phyloP scores from a whole-genome alignment of 2,888 invertebrate genomes.

The Allolobophora icterica region DNA sequence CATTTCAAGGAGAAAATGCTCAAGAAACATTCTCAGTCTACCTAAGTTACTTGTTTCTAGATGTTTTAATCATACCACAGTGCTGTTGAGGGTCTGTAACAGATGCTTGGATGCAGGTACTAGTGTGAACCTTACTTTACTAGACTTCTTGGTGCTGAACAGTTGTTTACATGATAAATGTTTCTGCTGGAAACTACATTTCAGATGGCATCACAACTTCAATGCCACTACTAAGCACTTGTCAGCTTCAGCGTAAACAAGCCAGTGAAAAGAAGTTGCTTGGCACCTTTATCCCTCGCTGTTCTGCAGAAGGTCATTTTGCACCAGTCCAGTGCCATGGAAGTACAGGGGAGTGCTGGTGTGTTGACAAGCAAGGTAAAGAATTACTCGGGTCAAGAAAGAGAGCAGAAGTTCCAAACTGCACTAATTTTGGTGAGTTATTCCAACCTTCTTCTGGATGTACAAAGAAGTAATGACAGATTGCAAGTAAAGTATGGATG shows the following conservation, averaged over 20 bases:
- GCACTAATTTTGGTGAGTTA: not conserved
- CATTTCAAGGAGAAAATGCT: no score
- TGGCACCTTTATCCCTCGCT: slow-evolving; percentile 33
- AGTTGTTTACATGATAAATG: not conserved
- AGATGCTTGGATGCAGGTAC: no score
- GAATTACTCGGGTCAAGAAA: slow-evolving; percentile 36
- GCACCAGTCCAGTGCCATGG: slow-evolving; percentile 40
- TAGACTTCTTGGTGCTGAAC: not conserved
- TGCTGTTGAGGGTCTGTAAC: no score
- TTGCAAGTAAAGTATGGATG: no score
- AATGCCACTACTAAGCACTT: not conserved
- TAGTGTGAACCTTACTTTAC: not conserved
- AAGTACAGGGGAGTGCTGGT: slow-evolving; percentile 40
- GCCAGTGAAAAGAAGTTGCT: not conserved
- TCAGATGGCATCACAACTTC: not conserved
- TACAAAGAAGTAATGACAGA: not conserved
- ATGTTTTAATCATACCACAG: no score
- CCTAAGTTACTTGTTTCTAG: no score
- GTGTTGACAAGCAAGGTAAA: slow-evolving; percentile 31
- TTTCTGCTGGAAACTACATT: not conserved
- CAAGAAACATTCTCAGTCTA: no score
- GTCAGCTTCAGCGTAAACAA: slow-evolving; percentile 5
- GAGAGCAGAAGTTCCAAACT: slow-evolving; percentile 26
- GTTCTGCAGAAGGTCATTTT: slow-evolving; percentile 36
- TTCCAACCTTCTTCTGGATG: not conserved